A percentile compares a stretch with the other conserved stretches of the same genome.
Evolutionary conservation across 2,797 vertebrate genomes (phyloP).

Genomic region (Artibeus jamaicensis): DNA sequence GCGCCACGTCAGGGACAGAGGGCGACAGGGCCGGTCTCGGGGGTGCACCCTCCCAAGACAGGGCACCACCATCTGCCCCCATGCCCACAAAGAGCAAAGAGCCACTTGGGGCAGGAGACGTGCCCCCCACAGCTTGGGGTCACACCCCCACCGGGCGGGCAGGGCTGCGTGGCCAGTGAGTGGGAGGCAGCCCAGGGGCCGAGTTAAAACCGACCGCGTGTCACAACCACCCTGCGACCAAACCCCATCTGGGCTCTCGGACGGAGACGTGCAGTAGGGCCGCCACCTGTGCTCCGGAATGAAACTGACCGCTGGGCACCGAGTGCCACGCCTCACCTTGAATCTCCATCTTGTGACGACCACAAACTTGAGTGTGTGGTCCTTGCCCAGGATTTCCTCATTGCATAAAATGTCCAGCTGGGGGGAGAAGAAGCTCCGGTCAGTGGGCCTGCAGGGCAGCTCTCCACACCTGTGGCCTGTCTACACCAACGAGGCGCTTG

Average conservation of each 20-base stretch:
- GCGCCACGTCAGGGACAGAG: not conserved
- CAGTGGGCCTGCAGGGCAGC: rapidly evolving
- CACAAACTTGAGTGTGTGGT: slow-evolving; percentile 99
- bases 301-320: rapidly evolving
- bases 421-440: slow-evolving; percentile 62
- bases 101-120: not conserved
- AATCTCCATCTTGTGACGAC: slow-evolving; percentile 99
- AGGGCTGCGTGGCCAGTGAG: not conserved
- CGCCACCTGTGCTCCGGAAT: not conserved
- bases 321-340: slow-evolving; percentile 88
- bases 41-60: no score
- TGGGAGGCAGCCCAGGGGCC: not conserved
- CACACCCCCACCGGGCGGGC: not conserved
- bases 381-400: slow-evolving; percentile 99
- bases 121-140: not conserved
- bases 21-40: not conserved
- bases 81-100: not conserved
- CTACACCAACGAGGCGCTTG: rapidly evolving
- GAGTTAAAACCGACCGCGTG: not conserved
- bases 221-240: rapidly evolving
- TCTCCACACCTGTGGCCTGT: not conserved
- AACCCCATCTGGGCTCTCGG: not conserved
- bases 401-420: slow-evolving; percentile 99
- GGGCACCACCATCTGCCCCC: not conserved
- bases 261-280: not conserved